Percentiles rank a stretch among this genome's conserved stretches.
Conservation (phyloP, 2,113 vertebrate species). For the Crypturellus undulatus region DNA sequence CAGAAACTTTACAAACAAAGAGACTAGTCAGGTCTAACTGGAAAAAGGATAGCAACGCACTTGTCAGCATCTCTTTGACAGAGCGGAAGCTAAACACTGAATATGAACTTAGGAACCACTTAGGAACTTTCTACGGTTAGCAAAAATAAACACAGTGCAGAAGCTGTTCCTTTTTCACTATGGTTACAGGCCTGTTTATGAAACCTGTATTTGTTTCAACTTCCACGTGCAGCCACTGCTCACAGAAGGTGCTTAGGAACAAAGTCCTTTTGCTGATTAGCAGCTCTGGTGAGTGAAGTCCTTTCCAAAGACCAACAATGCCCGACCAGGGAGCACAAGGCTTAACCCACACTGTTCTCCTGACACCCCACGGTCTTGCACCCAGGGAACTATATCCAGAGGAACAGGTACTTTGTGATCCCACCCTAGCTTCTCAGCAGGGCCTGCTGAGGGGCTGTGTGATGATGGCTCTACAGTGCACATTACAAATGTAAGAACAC, state of each 20-base stretch:
- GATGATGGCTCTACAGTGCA: not conserved
- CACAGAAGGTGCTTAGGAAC: constrained; percentile 52
- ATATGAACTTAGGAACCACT: constrained; percentile 38
- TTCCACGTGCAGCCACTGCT: constrained; percentile 30
- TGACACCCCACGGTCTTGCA: not conserved
- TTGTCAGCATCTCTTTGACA: not conserved
- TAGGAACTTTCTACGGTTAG: constrained; percentile 1
- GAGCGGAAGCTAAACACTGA: constrained; percentile 5
- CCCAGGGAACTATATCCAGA: not conserved
- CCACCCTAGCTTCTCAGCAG: not conserved
- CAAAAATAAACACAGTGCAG: constrained; percentile 27
- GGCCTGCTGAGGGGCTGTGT: not conserved
- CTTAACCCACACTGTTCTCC: constrained; percentile 33
- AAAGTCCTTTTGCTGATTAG: constrained; percentile 62
- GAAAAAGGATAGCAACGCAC: not conserved
- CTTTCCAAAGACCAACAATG: constrained; percentile 44
- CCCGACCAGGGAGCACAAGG: constrained; percentile 8
- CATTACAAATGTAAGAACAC: not conserved
- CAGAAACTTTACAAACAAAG: not conserved
- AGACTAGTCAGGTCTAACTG: not conserved
- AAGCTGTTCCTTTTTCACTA: constrained; percentile 40
- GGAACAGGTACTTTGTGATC: constrained; percentile 31
- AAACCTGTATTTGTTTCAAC: constrained; percentile 33
- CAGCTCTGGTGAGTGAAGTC: constrained; percentile 53
- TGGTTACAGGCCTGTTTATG: not conserved